Evolutionary conservation across 2,113 vertebrate species (phyloP), one percentile per base, ranked within the genome.

Genomic region (Monopterus albus): DNA sequence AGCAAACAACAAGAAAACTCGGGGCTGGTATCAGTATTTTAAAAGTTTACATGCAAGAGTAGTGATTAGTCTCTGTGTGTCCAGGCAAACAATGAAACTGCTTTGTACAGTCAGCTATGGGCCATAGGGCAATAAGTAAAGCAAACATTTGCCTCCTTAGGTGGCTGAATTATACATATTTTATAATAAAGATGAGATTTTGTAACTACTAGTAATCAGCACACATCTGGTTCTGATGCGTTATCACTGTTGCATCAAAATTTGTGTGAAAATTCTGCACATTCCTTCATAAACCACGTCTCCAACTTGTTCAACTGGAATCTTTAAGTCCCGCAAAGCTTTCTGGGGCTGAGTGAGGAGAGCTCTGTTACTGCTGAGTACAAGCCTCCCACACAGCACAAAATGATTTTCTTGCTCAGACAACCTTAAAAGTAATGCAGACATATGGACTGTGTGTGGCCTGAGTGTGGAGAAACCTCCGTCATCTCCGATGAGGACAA

Each of bases 301-400:
- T n/a, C n/a, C n/a, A n/a, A n/a, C n/a, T n/a, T n/a, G n/a, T n/a
- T n/a, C n/a, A n/a, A n/a, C n/a, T n/a, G n/a, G n/a, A n/a, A n/a
- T n/a, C n/a, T n/a, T n/a, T n/a, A n/a, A n/a, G 8, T 6, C 29
- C n/a, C n/a, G n/a, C n/a, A n/a, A n/a, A 58, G 74, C 60, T 53
- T 66, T 56, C 69, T 72, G 59, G 38, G 20, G 51, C 60, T 25
- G 38, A 75, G 50, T 21, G 36, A 23, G 13, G 39, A 28, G 57
- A 36, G 67, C 53, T 59, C 73, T 20, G 26, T 46, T 55, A 2
- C 29, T 7, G 33, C 17, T 71, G 43, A 83, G 35, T 63, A 59
- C 75, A 88, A 68, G 20, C 60, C 47, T 73, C 79, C 84, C 57
- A 79, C 84, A 46, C 47, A 60, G 51, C 52, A 64, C 20, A 40